Percentiles rank a stretch among this genome's conserved stretches.
phyloP scores from a whole-genome alignment of 1,140 invertebrate genomes.

The Ditylenchus dipsaci region DNA sequence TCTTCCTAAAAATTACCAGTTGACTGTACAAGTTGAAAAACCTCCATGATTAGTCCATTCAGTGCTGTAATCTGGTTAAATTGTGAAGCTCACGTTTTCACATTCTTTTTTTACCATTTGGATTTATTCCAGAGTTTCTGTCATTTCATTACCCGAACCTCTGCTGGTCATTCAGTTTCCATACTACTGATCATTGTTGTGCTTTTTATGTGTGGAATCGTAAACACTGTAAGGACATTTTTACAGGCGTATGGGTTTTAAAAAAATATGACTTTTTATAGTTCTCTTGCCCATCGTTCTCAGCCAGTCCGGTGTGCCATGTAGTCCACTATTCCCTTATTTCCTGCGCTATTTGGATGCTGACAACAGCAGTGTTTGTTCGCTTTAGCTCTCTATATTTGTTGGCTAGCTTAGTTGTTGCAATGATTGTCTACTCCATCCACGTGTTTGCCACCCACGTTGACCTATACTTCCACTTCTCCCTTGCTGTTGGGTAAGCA shows the following conservation, averaged over 20 bases:
- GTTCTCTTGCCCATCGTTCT: slow-evolving; percentile 47
- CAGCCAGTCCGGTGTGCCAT: slow-evolving; percentile 28
- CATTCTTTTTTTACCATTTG: too few relatives aligned
- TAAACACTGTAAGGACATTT: slow-evolving; percentile 44
- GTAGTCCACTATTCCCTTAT: slow-evolving; percentile 47
- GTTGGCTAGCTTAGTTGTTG: slow-evolving; percentile 27
- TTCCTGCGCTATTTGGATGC: slow-evolving; percentile 53
- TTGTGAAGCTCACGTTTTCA: neutral
- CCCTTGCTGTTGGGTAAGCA: slow-evolving; percentile 25
- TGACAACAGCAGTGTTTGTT: slow-evolving; percentile 50
- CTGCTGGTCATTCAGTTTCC: slow-evolving; percentile 51
- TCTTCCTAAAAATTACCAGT: too few relatives aligned
- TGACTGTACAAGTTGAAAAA: too few relatives aligned
- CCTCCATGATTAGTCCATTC: too few relatives aligned
- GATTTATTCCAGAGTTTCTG: slow-evolving; percentile 53
- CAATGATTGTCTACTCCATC: slow-evolving; percentile 44
- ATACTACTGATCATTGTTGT: slow-evolving; percentile 52
- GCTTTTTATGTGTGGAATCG: slow-evolving; percentile 55
- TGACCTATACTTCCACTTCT: slow-evolving; percentile 41
- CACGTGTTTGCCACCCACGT: slow-evolving; percentile 51
- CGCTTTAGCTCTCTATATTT: slow-evolving; percentile 44
- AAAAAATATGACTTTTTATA: slow-evolving; percentile 14
- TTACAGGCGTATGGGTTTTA: neutral
- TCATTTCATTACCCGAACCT: slow-evolving; percentile 53
- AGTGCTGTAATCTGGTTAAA: neutral